A percentile compares a stretch with the other conserved stretches of the same genome.
These are phyloP conservation scores for Cephus sareptanus DNA, from an alignment of 2,888 invertebrate genomes.

Conservation along the genomic window DNA sequence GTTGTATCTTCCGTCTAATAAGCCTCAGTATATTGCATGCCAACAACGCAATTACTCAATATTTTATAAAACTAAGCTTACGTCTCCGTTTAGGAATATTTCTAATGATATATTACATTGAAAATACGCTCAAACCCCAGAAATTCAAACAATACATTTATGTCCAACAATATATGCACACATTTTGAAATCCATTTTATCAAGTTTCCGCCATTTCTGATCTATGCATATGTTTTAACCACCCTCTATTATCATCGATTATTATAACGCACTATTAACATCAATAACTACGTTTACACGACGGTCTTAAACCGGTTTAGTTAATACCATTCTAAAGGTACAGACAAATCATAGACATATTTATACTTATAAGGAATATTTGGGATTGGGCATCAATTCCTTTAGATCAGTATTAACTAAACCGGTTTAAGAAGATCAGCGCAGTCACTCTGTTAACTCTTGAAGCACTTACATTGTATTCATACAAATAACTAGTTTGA, in stretches of 20 bases:
- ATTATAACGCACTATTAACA: not conserved
- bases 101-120: not conserved
- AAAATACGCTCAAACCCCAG: not conserved
- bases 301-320: too few relatives aligned
- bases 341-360: too few relatives aligned
- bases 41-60: not conserved
- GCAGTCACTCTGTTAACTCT: too few relatives aligned
- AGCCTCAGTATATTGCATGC: not conserved
- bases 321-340: too few relatives aligned
- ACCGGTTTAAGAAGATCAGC: too few relatives aligned
- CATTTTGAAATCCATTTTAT: not conserved
- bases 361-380: too few relatives aligned
- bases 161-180: not conserved
- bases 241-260: not conserved
- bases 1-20: not conserved
- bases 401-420: too few relatives aligned
- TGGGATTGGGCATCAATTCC: too few relatives aligned
- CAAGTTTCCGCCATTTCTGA: not conserved
- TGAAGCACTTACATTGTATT: not conserved
- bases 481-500: too few relatives aligned
- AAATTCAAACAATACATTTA: not conserved
- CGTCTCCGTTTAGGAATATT: not conserved
- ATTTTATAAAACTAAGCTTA: not conserved
- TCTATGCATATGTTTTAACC: not conserved
- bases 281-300: too few relatives aligned